A percentile compares a stretch with the other conserved stretches of the same genome.
phyloP scores from a whole-genome alignment of 2,888 invertebrate genomes.

The Pyrochroa serraticornis region DNA sequence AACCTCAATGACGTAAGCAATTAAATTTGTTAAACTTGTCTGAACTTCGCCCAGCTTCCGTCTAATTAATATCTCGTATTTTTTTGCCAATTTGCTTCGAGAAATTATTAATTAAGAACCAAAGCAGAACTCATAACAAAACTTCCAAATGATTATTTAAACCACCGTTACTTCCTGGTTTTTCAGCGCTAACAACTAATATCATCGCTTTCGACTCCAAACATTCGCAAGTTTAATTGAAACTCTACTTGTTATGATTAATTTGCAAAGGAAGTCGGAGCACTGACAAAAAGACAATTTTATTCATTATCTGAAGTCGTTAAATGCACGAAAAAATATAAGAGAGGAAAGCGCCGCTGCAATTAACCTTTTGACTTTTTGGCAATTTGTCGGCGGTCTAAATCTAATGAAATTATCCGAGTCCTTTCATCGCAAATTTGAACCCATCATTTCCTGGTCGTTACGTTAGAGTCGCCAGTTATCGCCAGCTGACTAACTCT shows the following conservation, averaged over 20 bases:
- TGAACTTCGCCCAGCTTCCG: slow-evolving; percentile 30
- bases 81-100: slow-evolving; percentile 27
- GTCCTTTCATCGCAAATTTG: slow-evolving; percentile 36
- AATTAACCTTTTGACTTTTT: slow-evolving; percentile 14
- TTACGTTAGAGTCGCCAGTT: slow-evolving; percentile 30
- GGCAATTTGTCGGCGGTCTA: slow-evolving; percentile 30
- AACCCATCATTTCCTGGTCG: slow-evolving; percentile 33
- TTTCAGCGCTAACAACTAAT: too few species aligned
- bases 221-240: too few species aligned
- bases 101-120: slow-evolving; percentile 38
- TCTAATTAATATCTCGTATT: slow-evolving; percentile 37
- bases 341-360: slow-evolving; percentile 1
- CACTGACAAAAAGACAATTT: too few species aligned
- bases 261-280: too few species aligned
- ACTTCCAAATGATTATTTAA: too few species aligned
- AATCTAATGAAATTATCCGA: slow-evolving; percentile 37
- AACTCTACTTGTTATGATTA: too few species aligned
- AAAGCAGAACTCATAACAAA: slow-evolving; percentile 16
- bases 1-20: slow-evolving; percentile 39
- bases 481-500: slow-evolving; percentile 20
- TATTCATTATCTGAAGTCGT: too few species aligned
- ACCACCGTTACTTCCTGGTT: too few species aligned
- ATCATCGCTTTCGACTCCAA: too few species aligned
- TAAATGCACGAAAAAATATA: neutral
- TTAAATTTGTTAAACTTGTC: slow-evolving; percentile 38